phyloP scores from a whole-genome alignment of 2,113 vertebrate species.

The Dinomys branickii region DNA sequence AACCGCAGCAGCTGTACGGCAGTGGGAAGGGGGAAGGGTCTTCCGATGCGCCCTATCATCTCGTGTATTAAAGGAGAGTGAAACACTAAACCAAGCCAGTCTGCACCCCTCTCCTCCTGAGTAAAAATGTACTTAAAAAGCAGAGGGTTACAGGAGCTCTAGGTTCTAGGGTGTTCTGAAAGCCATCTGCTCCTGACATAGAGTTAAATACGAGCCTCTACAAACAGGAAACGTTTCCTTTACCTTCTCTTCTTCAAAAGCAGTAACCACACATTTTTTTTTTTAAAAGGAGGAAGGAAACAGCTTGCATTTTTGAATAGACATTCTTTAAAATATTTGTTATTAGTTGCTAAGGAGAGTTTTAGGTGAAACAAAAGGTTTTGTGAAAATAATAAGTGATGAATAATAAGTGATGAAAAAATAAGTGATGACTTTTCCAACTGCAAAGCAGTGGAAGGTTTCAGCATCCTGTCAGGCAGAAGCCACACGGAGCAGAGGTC shows the following conservation, averaged over 20 bases:
- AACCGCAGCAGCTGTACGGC: background rate
- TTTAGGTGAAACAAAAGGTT: conserved; percentile 43
- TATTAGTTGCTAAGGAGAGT: conserved; percentile 54
- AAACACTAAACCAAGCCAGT: background rate
- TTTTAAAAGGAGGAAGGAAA: conserved; percentile 81
- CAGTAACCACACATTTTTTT: conserved; percentile 77
- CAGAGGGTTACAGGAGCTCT: conserved; percentile 48
- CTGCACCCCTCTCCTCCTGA: background rate
- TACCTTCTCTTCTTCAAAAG: conserved; percentile 82
- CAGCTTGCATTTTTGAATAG: conserved; percentile 76
- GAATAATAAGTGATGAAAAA: no score
- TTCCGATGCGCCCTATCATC: background rate
- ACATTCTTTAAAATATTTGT: conserved; percentile 20
- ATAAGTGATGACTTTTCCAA: background rate
- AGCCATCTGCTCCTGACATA: conserved; percentile 45
- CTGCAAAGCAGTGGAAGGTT: background rate
- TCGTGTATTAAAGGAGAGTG: conserved; percentile 38
- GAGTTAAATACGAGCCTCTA: conserved; percentile 78
- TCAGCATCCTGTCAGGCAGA: background rate
- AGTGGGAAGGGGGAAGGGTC: background rate
- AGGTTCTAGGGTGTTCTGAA: conserved; percentile 79
- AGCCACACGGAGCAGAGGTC: background rate
- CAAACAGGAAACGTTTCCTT: conserved; percentile 87
- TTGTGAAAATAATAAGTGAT: background rate
- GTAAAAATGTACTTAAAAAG: conserved; percentile 52